Percentiles rank a stretch among this genome's conserved stretches.
Conservation (phyloP, 2,797 vertebrate species). For the Scolopax rusticola region DNA sequence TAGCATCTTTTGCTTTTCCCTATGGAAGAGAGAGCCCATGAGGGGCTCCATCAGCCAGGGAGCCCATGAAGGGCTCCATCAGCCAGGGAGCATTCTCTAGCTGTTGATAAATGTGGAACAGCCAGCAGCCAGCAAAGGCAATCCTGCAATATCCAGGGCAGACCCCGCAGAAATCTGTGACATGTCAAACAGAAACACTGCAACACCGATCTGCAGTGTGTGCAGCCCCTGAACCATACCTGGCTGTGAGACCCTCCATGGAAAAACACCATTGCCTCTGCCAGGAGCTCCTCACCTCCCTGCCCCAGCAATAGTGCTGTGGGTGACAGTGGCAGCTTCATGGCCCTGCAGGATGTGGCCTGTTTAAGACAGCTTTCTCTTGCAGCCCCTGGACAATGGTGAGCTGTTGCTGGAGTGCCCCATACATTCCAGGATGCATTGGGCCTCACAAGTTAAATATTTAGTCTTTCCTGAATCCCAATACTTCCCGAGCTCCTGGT, state of each 20-base stretch:
- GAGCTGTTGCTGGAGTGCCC: conserved; percentile 16
- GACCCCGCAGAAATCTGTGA: neutral
- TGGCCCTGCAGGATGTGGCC: neutral
- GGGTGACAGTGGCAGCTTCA: neutral
- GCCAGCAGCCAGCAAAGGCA: neutral
- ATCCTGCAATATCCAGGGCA: neutral
- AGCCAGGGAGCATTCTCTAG: neutral
- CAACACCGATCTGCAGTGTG: neutral
- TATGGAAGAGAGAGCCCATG: neutral
- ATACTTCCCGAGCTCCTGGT: conserved; percentile 37
- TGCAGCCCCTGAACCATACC: neutral
- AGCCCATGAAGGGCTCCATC: neutral
- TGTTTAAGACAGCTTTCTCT: neutral
- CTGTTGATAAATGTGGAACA: too few species aligned
- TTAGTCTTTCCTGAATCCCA: conserved; percentile 55
- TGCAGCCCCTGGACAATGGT: neutral
- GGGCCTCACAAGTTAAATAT: conserved; percentile 64
- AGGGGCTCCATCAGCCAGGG: neutral
- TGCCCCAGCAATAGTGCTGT: neutral
- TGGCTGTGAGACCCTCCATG: neutral
- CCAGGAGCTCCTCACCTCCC: neutral
- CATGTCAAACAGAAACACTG: neutral
- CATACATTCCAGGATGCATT: conserved; percentile 44
- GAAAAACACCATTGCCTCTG: neutral
- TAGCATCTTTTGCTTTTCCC: neutral